Base-by-base conservation (phyloP, 2,113 vertebrate genomes). In the Panthera tigris region DNA sequence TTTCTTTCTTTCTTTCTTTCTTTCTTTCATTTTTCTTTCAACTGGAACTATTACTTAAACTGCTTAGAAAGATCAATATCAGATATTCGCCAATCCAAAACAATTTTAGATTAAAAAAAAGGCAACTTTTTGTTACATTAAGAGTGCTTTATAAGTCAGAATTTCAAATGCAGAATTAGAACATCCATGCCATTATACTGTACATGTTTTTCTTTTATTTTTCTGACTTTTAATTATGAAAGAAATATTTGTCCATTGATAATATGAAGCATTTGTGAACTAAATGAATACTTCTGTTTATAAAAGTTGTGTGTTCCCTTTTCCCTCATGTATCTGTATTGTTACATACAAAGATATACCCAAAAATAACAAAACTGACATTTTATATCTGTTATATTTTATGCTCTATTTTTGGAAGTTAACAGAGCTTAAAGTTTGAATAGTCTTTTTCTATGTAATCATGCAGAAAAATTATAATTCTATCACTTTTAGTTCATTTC, bases 391-490 rank as follows among this genome's bases (percentile, higher is more conserved):
- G 5, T 86, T 91, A 73, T 7, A 71, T 85, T 93, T 78, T 94
- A 16, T 91, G 39, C 66, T 95, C 15, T 93, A n/a, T 80, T 95
- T 97, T 95, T 89, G 48, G 13, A 89, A 83, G 89, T 95, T 95
- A 96, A 89, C 73, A 93, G 31, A 82, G 48, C 27, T 92, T 97
- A 68, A 73, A 87, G 2, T 74, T 94, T 86, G 74, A 88, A 71
- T 33, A 78, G 52, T 27, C 11, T 83, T 95, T 89, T 95, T 55
- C 68, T 87, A 45, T 15, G 45, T 36, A 66, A 52, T 63, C 85
- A 86, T 79, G 52, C 7, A 91, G 39, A 61, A 74, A 95, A 95
- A 91, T 79, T 91, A 85, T 65, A 96, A 82, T 79, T 61, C 65
- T 94, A 4, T 88, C 52, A 86, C 78, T 86, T 95, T 80, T 85